phyloP scores from a whole-genome alignment of 2,888 invertebrate species.

The Sesia bembeciformis region DNA sequence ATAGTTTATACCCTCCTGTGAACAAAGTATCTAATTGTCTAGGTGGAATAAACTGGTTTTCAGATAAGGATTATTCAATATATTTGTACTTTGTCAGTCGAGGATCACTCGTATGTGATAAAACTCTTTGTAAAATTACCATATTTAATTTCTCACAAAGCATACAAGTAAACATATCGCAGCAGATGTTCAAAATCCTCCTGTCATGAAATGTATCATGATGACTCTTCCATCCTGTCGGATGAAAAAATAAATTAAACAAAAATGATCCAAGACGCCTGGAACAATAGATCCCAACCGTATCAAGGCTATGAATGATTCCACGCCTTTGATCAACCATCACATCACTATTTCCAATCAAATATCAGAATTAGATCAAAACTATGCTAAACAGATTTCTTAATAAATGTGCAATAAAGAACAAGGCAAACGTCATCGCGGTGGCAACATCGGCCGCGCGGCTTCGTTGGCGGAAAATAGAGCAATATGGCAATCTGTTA shows the following conservation, averaged over 20 bases:
- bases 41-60: too few relatives aligned
- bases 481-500: neutral
- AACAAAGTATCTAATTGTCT: too few relatives aligned
- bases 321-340: neutral
- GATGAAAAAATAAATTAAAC: constrained; percentile 17
- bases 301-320: constrained; percentile 13
- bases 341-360: neutral
- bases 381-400: too few relatives aligned
- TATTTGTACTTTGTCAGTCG: too few relatives aligned
- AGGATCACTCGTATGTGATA: too few relatives aligned
- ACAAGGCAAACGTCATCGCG: too few relatives aligned
- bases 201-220: neutral
- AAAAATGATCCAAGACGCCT: constrained; percentile 21
- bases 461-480: neutral
- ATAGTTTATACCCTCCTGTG: too few relatives aligned
- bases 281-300: constrained; percentile 29
- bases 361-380: neutral
- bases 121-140: too few relatives aligned
- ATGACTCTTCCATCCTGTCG: neutral
- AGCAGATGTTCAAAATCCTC: neutral
- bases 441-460: too few relatives aligned
- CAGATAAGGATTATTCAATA: too few relatives aligned
- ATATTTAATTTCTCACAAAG: neutral
- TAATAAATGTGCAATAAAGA: too few relatives aligned
- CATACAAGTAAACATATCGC: neutral